Conservation (phyloP, 2,797 vertebrate species). For the Pipistrellus nathusii region DNA sequence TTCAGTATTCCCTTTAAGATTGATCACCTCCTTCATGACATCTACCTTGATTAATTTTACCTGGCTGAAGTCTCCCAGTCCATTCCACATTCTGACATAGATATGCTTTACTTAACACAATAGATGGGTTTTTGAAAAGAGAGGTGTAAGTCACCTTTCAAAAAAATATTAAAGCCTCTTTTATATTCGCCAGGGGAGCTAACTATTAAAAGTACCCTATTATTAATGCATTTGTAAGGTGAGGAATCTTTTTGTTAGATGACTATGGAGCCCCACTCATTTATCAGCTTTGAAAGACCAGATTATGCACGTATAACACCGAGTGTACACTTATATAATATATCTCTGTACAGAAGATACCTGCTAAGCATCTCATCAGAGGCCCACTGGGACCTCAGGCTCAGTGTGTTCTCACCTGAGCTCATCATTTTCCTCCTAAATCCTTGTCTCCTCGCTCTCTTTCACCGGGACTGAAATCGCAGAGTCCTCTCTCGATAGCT, state of each 20-base stretch:
- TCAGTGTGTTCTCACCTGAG: neutral
- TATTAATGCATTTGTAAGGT: constrained; percentile 68
- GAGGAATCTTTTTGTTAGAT: constrained; percentile 61
- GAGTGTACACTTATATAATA: neutral
- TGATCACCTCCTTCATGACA: constrained; percentile 22
- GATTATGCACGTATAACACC: neutral
- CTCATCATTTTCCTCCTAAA: neutral
- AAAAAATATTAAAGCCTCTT: constrained; percentile 71
- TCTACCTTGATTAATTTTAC: constrained; percentile 66
- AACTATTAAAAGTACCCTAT: constrained; percentile 73
- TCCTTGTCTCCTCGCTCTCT: neutral
- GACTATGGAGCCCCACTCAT: constrained; percentile 24
- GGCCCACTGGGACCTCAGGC: neutral
- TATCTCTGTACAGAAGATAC: neutral
- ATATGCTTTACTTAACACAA: constrained; percentile 77
- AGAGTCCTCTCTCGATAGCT: neutral
- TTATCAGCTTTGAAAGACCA: constrained; percentile 63
- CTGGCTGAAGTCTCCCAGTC: constrained; percentile 53
- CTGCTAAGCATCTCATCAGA: neutral
- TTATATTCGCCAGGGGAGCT: constrained; percentile 72
- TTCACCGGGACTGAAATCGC: neutral
- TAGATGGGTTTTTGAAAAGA: constrained; percentile 75
- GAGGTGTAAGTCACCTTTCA: constrained; percentile 76
- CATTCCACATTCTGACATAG: constrained; percentile 66
- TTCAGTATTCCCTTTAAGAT: neutral